These are phyloP conservation scores for Pristionchus arcanus DNA, from an alignment of 2,888 invertebrate species.

Conservation along the genomic window DNA sequence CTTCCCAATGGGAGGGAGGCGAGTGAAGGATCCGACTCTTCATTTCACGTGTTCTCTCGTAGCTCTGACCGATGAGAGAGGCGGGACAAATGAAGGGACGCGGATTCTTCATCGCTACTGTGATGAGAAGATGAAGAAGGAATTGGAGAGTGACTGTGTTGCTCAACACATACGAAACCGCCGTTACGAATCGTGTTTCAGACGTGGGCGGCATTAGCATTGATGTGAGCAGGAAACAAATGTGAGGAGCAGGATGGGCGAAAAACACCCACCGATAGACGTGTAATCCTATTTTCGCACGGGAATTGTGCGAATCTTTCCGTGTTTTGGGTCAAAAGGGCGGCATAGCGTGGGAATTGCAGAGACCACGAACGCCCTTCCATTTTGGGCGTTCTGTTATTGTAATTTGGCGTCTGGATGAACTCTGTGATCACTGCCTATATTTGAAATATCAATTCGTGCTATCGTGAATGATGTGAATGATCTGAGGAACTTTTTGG, in stretches of 20 bases:
- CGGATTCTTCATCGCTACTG: not conserved
- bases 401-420: slow-evolving; percentile 65
- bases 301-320: not conserved
- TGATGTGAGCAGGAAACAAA: not conserved
- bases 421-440: not conserved
- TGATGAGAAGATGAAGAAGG: too few relatives aligned
- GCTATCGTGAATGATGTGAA: not conserved
- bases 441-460: not conserved
- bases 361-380: not conserved
- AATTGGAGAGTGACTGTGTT: not conserved
- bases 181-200: not conserved
- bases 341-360: not conserved
- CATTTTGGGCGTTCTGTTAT: not conserved
- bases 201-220: not conserved
- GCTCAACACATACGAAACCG: not conserved
- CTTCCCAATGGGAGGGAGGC: not conserved
- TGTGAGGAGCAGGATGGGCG: not conserved
- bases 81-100: not conserved
- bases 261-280: not conserved
- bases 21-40: not conserved
- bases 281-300: not conserved
- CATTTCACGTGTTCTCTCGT: too few relatives aligned
- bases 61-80: too few relatives aligned
- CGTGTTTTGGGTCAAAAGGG: not conserved
- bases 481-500: not conserved